These are phyloP conservation scores for Melanerpes formicivorus DNA, from an alignment of 2,113 vertebrate species.

Conservation along the genomic window DNA sequence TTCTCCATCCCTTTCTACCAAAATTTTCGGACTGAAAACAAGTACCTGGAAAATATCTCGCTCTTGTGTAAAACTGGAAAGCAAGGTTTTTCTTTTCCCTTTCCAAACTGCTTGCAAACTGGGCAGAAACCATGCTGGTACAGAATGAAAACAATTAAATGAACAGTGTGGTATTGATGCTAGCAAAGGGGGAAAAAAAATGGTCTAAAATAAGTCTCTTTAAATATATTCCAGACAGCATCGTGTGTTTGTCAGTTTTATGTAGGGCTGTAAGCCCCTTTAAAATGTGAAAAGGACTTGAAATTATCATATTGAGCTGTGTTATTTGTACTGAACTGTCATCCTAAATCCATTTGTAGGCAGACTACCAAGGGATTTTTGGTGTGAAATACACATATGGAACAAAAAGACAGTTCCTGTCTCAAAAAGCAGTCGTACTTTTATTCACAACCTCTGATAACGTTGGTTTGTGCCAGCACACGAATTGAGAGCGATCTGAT, in stretches of 20 bases:
- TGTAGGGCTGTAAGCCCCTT: neutral
- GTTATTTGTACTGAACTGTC: neutral
- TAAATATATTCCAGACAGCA: neutral
- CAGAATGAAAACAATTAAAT: neutral
- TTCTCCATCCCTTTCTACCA: neutral
- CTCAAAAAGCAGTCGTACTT: neutral
- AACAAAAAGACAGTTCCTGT: neutral
- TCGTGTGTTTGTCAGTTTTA: neutral
- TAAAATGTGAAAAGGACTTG: neutral
- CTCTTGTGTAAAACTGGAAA: neutral
- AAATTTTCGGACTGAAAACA: neutral
- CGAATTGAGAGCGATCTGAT: neutral
- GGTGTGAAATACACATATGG: neutral
- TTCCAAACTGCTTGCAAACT: neutral
- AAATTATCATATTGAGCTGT: neutral
- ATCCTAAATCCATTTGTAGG: neutral
- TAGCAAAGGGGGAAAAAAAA: neutral
- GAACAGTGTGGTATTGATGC: neutral
- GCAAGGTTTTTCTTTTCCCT: neutral
- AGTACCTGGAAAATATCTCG: neutral
- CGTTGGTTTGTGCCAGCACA: neutral
- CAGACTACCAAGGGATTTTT: neutral
- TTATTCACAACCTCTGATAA: conserved; percentile 11
- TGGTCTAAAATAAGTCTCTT: neutral
- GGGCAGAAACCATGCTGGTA: neutral